These are phyloP conservation scores for Drosophila teissieri DNA, from an alignment of 1,140 invertebrate species.

Conservation along the genomic window DNA sequence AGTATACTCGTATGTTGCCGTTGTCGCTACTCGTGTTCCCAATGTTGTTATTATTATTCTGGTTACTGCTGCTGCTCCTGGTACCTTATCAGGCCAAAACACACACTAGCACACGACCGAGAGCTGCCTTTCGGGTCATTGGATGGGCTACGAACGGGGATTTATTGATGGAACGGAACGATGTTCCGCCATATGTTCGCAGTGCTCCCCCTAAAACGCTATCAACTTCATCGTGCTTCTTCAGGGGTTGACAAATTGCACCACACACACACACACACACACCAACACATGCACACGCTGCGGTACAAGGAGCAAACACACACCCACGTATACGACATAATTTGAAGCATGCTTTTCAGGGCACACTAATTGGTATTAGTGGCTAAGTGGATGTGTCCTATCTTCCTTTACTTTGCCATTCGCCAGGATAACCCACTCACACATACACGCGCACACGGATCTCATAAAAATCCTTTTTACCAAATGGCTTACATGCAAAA, in stretches of 20 bases:
- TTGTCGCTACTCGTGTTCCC: conserved; percentile 16
- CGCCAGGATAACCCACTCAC: conserved; percentile 48
- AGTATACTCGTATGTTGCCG: conserved; percentile 9
- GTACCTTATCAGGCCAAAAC: conserved; percentile 67
- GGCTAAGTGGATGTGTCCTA: conserved; percentile 66
- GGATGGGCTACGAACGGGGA: conserved; percentile 36
- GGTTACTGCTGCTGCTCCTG: conserved; percentile 13
- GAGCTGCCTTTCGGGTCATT: conserved; percentile 32
- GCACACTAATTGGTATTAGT: conserved; percentile 80
- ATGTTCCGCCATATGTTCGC: conserved; percentile 62
- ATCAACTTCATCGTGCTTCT: conserved; percentile 33
- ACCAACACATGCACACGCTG: conserved; percentile 21
- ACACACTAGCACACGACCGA: neutral
- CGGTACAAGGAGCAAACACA: conserved; percentile 15
- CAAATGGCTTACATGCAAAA: conserved; percentile 31
- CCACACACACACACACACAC: conserved; percentile 30
- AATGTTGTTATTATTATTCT: conserved; percentile 42
- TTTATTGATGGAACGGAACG: conserved; percentile 36
- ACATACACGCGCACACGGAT: conserved; percentile 3
- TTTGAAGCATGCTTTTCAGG: conserved; percentile 72
- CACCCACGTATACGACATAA: conserved; percentile 51
- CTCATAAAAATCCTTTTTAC: conserved; percentile 51
- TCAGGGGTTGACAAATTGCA: conserved; percentile 74
- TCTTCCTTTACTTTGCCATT: conserved; percentile 33
- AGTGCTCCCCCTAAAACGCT: conserved; percentile 16